phyloP scores from a whole-genome alignment of 2,113 vertebrate species.

The Coptodon bakossiorum region DNA sequence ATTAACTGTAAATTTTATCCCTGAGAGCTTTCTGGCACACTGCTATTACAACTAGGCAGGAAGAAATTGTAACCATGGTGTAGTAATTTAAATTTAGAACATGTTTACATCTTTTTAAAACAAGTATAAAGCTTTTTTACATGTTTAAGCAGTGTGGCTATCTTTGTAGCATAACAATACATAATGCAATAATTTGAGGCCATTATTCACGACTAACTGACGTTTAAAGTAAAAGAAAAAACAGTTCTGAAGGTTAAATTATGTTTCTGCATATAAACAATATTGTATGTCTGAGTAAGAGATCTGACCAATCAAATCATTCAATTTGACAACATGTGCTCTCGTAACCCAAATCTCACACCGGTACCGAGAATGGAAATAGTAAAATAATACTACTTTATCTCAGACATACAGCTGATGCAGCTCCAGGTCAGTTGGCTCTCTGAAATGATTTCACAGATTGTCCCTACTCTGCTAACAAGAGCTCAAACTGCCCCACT shows the following conservation, averaged over 20 bases:
- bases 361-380: not conserved
- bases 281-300: not conserved
- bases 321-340: not conserved
- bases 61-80: not conserved
- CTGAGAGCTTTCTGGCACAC: not conserved
- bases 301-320: not conserved
- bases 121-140: not conserved
- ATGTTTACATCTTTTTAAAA: not conserved
- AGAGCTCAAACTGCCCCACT: not conserved
- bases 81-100: not conserved
- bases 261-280: not conserved
- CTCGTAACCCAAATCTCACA: not conserved
- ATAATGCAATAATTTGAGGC: not conserved
- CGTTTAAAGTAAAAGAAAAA: not conserved
- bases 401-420: not conserved
- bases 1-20: constrained; percentile 23
- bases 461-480: not conserved
- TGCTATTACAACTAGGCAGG: not conserved
- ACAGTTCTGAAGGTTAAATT: not conserved
- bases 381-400: not conserved
- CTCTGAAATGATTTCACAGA: not conserved
- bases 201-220: not conserved
- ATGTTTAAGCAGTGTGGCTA: not conserved
- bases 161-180: not conserved
- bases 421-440: not conserved